These are phyloP conservation scores for Cotesia typhae DNA, from an alignment of 1,140 invertebrate species.

Conservation along the genomic window DNA sequence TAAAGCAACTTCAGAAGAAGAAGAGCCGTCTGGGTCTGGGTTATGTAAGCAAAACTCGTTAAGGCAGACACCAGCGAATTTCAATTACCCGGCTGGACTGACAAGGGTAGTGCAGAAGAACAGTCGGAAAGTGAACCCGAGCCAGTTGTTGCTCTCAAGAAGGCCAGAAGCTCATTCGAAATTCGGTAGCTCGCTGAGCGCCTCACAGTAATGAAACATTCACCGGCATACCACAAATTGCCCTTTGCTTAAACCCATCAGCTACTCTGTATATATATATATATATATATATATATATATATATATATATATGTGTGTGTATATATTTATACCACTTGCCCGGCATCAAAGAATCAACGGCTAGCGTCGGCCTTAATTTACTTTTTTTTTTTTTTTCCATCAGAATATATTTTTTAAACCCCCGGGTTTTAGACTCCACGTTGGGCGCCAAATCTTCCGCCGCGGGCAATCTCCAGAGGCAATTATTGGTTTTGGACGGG, in stretches of 20 bases:
- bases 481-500: constrained; percentile 51
- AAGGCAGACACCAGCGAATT: constrained; percentile 46
- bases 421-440: constrained; percentile 17
- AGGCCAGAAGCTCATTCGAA: constrained; percentile 62
- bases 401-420: background rate
- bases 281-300: too few species aligned
- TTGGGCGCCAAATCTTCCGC: constrained; percentile 15
- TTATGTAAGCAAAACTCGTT: background rate
- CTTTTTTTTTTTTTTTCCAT: constrained; percentile 12
- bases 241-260: constrained; percentile 44
- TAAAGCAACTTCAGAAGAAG: too few species aligned
- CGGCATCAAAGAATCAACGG: constrained; percentile 55
- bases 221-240: constrained; percentile 64
- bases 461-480: constrained; percentile 42
- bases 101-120: constrained; percentile 1
- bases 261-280: background rate
- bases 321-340: background rate
- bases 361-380: constrained; percentile 25
- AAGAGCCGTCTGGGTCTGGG: background rate
- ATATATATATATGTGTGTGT: too few species aligned
- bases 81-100: constrained; percentile 62
- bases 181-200: constrained; percentile 63
- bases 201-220: constrained; percentile 65
- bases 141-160: background rate
- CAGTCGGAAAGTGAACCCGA: background rate